A percentile compares a stretch with the other conserved stretches of the same genome.
Conservation (phyloP, 1,140 invertebrate genomes). For the Oreohelix idahoensis region DNA sequence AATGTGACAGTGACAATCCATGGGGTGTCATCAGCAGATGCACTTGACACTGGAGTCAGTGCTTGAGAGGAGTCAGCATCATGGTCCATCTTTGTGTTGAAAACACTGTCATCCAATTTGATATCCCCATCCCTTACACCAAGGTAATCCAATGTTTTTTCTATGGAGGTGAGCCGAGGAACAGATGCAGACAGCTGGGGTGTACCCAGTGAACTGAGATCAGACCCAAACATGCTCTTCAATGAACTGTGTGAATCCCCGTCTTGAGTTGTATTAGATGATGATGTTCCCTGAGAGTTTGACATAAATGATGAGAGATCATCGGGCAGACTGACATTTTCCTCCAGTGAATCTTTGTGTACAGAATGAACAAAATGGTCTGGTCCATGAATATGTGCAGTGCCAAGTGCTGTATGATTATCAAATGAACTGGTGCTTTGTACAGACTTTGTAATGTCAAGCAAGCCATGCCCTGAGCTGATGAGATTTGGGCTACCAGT, state of each 20-base stretch:
- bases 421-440: slow-evolving; percentile 6
- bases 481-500: neutral
- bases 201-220: slow-evolving; percentile 36
- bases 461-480: slow-evolving; percentile 7
- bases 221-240: slow-evolving; percentile 39
- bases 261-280: slow-evolving; percentile 28
- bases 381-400: slow-evolving; percentile 2
- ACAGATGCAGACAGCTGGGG: slow-evolving; percentile 32
- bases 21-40: slow-evolving; percentile 56
- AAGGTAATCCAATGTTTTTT: slow-evolving; percentile 38
- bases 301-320: slow-evolving; percentile 37
- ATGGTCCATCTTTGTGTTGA: slow-evolving; percentile 4
- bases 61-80: neutral
- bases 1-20: slow-evolving; percentile 70
- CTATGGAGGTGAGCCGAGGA: slow-evolving; percentile 33
- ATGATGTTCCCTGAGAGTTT: slow-evolving; percentile 35
- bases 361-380: slow-evolving; percentile 14
- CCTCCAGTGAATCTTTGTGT: slow-evolving; percentile 5
- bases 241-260: slow-evolving; percentile 34
- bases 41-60: slow-evolving; percentile 2
- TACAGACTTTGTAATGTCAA: slow-evolving; percentile 19
- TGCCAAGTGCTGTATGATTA: neutral
- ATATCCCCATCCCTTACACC: slow-evolving; percentile 39
- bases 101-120: slow-evolving; percentile 12
- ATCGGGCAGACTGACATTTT: slow-evolving; percentile 20